Conservation (phyloP, 2,888 invertebrate genomes). For the Halocaridina rubra region DNA sequence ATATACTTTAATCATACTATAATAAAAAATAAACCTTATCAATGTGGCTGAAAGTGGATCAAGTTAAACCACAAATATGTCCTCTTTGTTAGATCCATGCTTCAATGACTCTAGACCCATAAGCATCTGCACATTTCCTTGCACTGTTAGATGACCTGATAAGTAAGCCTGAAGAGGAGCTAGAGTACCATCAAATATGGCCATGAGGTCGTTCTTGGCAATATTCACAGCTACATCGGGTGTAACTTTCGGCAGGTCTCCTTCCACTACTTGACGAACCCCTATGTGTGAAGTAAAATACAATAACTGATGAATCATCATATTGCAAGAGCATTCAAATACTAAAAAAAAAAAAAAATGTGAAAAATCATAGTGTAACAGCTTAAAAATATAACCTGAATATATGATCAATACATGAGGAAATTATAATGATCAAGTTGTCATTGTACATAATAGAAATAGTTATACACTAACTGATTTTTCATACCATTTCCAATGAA, state of each 20-base stretch:
- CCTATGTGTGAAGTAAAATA: constrained; percentile 15
- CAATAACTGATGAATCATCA: too few species aligned
- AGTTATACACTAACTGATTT: too few species aligned
- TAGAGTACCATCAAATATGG: constrained; percentile 59
- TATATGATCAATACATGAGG: too few species aligned
- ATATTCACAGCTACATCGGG: constrained; percentile 61
- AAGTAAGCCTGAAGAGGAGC: constrained; percentile 62
- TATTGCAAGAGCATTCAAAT: too few species aligned
- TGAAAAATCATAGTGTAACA: too few species aligned
- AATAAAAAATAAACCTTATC: too few species aligned
- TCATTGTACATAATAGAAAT: too few species aligned
- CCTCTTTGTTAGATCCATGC: constrained; percentile 51
- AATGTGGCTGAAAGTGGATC: too few species aligned
- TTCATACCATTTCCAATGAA: constrained; percentile 62
- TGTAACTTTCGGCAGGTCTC: constrained; percentile 56
- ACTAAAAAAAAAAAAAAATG: too few species aligned
- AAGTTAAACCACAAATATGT: constrained; percentile 60
- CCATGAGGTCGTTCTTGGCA: constrained; percentile 53
- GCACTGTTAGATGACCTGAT: constrained; percentile 59
- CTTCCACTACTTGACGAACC: constrained; percentile 59
- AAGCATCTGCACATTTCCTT: constrained; percentile 62
- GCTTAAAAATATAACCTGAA: too few species aligned
- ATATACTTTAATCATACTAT: too few species aligned
- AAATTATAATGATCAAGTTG: too few species aligned
- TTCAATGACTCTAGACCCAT: constrained; percentile 60